Base-by-base conservation (phyloP, 2,888 invertebrate genomes). In the Drosophila parthenogenetica region DNA sequence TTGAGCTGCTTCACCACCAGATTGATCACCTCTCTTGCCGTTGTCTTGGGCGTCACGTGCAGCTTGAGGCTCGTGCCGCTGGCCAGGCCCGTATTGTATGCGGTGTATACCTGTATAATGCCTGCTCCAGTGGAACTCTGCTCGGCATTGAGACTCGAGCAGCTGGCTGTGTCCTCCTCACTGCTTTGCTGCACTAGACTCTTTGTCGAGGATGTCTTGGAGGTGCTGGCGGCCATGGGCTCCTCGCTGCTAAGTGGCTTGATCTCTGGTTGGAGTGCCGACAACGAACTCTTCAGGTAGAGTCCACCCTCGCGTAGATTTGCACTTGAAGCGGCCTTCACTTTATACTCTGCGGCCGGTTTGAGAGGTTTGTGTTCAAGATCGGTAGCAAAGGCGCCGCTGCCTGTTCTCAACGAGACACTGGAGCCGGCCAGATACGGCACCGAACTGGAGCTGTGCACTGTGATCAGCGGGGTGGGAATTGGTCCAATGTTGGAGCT, bases 1-100 rank as follows among this genome's bases (percentile, higher is more conserved):
- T 98, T 98, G 45, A 99, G 94, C 92, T 99, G 98, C 91, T 98
- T 97, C 58, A 99, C 97, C 19, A 99, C 98, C 71, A 99, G 94
- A 92, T 98, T 97, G 71, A 99, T 97, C 58, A 99, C 98, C 93
- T 99, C 99, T 14, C 98, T 94, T 0, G 98, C 97, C 0, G 98
- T 97, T 0, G 99, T 99, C 80, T 96, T 94, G 0, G 97, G 96
- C 0, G 98, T 98, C 0, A 99, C 97, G 91, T 98, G 98, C 3
- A 99, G 93, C 87, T 98, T 98, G 37, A 99, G 94, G 83, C 98
- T 98, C 0, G 98, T 98, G 5, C 98, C 98, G 69, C 95, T 95
- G 1, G 98, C 97, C 77, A 99, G 93, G 8, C 99, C 99, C 0
- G 98, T 98, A 80, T 98, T 97, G 92, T 99, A 99, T 0, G 99